Evolutionary conservation across 2,113 vertebrate genomes (phyloP).

Genomic region (Murina feae): DNA sequence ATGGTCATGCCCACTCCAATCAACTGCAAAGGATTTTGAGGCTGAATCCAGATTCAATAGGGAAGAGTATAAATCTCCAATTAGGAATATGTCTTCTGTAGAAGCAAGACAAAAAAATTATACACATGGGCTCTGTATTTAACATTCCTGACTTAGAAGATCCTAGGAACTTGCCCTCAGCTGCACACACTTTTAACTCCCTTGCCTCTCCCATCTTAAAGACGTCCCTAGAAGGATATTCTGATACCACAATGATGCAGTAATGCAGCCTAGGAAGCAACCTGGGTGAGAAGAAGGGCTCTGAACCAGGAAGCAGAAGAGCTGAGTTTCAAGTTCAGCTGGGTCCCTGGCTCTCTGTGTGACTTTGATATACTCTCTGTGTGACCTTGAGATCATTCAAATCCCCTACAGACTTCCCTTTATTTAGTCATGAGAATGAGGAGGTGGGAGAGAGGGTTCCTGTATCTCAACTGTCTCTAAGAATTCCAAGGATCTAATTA

Average conservation of each 20-base stretch:
- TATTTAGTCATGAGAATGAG: not conserved
- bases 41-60: not conserved
- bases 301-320: not conserved
- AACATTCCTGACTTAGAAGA: not conserved
- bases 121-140: not conserved
- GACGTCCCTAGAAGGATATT: not conserved
- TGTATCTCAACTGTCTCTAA: not conserved
- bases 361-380: not conserved
- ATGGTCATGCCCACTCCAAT: not conserved
- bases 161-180: not conserved
- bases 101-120: not conserved
- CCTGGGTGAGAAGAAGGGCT: not conserved
- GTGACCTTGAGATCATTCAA: not conserved
- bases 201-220: conserved; percentile 12
- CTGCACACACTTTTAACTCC: not conserved
- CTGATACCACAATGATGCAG: fast-evolving
- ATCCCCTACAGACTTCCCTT: not conserved
- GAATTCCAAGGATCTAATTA: not conserved
- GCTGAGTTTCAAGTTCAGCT: not conserved
- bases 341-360: not conserved
- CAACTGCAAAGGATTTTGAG: not conserved
- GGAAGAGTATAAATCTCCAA: not conserved
- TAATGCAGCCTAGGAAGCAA: not conserved
- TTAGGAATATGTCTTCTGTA: not conserved
- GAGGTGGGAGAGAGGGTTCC: not conserved